Percentiles rank a stretch among this genome's conserved stretches.
These are phyloP conservation scores for Cacoxenus indagator DNA, from an alignment of 2,888 invertebrate species.

Conservation along the genomic window DNA sequence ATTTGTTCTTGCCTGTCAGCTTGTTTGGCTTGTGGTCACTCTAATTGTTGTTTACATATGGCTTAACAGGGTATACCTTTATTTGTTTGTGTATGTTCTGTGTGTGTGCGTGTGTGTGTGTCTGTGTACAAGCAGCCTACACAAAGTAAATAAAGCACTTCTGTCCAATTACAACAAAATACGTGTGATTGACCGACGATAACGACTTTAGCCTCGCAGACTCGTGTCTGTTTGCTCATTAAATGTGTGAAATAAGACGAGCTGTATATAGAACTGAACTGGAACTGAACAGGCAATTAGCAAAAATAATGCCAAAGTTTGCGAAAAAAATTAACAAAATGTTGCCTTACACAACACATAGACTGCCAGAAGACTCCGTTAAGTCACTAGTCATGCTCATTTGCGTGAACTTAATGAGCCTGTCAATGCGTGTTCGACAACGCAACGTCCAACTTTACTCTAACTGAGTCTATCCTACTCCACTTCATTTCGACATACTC, in stretches of 20 bases:
- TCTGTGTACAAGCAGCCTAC: no score
- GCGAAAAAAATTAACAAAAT: slow-evolving; percentile 55
- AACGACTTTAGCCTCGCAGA: slow-evolving; percentile 18
- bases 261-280: background rate
- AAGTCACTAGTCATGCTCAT: slow-evolving; percentile 28
- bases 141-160: slow-evolving; percentile 3
- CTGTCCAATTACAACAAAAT: slow-evolving; percentile 10
- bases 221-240: slow-evolving; percentile 62
- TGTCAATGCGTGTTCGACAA: background rate
- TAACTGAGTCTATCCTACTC: background rate
- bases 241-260: slow-evolving; percentile 49
- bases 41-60: slow-evolving; percentile 64
- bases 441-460: no score
- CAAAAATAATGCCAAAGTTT: slow-evolving; percentile 51
- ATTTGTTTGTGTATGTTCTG: background rate
- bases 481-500: background rate
- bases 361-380: no score
- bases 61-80: slow-evolving; percentile 41
- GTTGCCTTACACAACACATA: background rate
- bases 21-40: slow-evolving; percentile 61
- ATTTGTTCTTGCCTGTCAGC: slow-evolving; percentile 17
- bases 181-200: background rate
- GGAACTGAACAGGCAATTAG: slow-evolving; percentile 54
- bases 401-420: slow-evolving; percentile 20
- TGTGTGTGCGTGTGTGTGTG: background rate